Base-by-base conservation (phyloP, 2,113 vertebrate genomes). In the Dicerorhinus sumatrensis region DNA sequence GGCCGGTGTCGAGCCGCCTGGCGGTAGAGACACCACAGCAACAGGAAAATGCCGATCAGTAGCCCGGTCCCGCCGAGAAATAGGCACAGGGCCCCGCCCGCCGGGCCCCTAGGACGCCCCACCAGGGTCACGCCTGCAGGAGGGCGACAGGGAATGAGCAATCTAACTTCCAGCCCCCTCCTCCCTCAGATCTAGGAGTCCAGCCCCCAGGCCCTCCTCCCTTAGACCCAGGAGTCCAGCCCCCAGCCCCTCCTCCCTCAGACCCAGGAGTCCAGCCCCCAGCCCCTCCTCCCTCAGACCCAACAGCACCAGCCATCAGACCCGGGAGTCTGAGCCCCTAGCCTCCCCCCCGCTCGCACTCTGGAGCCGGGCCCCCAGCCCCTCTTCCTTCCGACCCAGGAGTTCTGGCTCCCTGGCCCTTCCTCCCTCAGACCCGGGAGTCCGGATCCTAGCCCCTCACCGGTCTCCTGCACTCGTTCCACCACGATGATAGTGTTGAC, bases 61-160 rank as follows among this genome's bases (percentile, higher is more conserved):
- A 98, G 77, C 93, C 97, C 93, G 31, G 98, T 96, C 91, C 99
- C 98, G 5, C 98, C 98, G 12, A 98, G 90, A 83, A 98, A 98
- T 1, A 97, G 91, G 91, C 97, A 97, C 46, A 96, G 67, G 23
- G 96, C 97, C 8, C 96, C 98, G 4, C 96, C 93, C 2, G 75
- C 62, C 12, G 13, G 81, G 63, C 96, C 96, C 11, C 94, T 94
- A 3, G 96, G 94, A 65, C 96, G 97, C 14, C 97, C 95, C 96
- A 96, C 96, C 58, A 98, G 84, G 48, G 96, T 82, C 92, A 97
- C 92, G 0, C 96, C 97, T 97, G 69, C 18, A 70, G 54, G 54
- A 62, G 36, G 58, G 20, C 77, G 54, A 29, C 63, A 27, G 79
- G 33, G 51, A 29, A 39, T 48, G 12, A 69, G 65, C 12, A 1